Conservation (phyloP, 2,797 vertebrate species). For the Champsocephalus esox region DNA sequence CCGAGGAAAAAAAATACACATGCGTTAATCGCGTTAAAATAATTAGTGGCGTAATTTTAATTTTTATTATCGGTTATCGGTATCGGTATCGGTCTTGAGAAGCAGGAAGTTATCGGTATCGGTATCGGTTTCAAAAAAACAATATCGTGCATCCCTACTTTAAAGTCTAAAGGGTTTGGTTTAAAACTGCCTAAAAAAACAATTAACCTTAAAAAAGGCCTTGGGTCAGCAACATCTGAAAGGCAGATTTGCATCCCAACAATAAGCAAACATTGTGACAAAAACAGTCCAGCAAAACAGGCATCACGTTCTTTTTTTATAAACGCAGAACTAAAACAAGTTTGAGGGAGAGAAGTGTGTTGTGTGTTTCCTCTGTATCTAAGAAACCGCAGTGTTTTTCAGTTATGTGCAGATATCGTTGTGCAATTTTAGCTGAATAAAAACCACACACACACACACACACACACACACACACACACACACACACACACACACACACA, state of each 20-base stretch:
- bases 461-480: slow-evolving; percentile 12
- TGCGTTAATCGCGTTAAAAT: too few species aligned
- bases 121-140: too few species aligned
- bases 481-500: slow-evolving; percentile 22
- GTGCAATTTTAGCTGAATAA: slow-evolving; percentile 52
- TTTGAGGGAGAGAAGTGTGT: background rate
- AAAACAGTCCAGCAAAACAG: background rate
- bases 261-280: background rate
- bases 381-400: slow-evolving; percentile 61
- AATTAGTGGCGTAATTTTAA: too few species aligned
- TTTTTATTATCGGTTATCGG: too few species aligned
- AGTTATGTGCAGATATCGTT: slow-evolving; percentile 57
- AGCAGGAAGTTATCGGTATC: too few species aligned
- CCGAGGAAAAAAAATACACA: too few species aligned
- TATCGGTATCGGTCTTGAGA: too few species aligned
- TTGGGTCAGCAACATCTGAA: background rate
- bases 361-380: slow-evolving; percentile 39
- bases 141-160: too few species aligned
- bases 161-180: too few species aligned
- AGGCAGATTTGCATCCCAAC: background rate
- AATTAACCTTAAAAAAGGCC: background rate
- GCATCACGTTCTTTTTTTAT: slow-evolving; percentile 32
- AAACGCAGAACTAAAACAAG: slow-evolving; percentile 11
- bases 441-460: background rate
- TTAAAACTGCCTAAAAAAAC: too few species aligned